Evolutionary conservation across 2,888 invertebrate species (phyloP), one percentile per base, ranked within the genome.

Genomic region (Eupithecia exiguata): DNA sequence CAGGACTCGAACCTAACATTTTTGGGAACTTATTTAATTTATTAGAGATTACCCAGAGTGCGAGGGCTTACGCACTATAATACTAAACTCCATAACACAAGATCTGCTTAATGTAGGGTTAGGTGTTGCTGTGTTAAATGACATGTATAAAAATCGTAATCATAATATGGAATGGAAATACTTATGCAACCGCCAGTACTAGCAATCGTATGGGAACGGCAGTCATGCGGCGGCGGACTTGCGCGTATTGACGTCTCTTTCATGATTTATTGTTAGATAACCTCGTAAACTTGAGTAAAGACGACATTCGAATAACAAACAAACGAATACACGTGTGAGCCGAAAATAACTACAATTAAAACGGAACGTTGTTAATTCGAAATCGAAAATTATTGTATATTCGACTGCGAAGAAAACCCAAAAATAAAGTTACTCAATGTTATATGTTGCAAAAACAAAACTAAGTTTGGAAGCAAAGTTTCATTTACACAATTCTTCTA

Each of bases 201-300:
- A 68, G 67, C 70, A 75, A 58, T 69, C 67, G 74, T 73, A 80
- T 79, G 84, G 80, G 82, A 83, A 82, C 80, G 80, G 75, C 77
- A 78, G 80, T 78, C 82, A 81, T 77, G 77, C 77, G 72, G 74
- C 77, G 69, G 76, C 69, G 72, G 72, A 75, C 76, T 70, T 68
- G 75, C 70, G 73, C 69, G 49, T 77, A 73, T 77, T 77, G 77
- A 76, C 74, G 76, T 77, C 79, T 78, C 40, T 80, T 76, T 74
- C 76, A 77, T 74, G 81, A 81, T 82, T 81, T 80, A 78, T 80
- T 63, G 66, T 62, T 46, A 68, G 71, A 83, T 81, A 69, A 75
- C 68, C 58, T 25, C 35, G 66, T 40, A 25, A 40, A 66, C 66
- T 62, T 40, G 25, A 65, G 21, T 65, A 21, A 36, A 65, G 12